Evolutionary conservation across 1,140 invertebrate species (phyloP), one percentile per base, ranked within the genome.

Genomic region (Ridgeia piscesae): DNA sequence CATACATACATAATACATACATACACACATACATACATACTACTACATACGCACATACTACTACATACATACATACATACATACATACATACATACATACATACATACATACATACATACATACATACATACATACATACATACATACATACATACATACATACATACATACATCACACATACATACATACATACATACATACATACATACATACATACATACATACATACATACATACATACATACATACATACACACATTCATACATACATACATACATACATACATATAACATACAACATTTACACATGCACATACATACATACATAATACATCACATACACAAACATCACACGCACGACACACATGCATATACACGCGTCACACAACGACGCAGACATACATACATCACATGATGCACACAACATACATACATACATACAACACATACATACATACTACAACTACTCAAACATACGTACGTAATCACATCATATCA

Each of bases 261-360:
- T n/a, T n/a, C n/a, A n/a, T n/a, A n/a, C n/a, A n/a, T n/a, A 77
- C 58, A 77, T 21, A 17, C 6, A 77, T n/a, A n/a, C 91, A 58
- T 35, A 91, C 91, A 58, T 21, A 91, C 91, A 91, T 35, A 91
- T n/a, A 50, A 50, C 91, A 91, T 35, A 50, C 6, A 91, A 91
- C 34, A 91, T 34, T 27, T 34, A 91, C 91, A 17, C 91, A 91
- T 17, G 8, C 58, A 91, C 34, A 91, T 35, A 91, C 48, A 21
- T 17, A 58, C 91, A 58, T 17, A 58, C 91, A 58, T 35, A 58
- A 58, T 17, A 17, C 58, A 77, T n/a, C 58, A 77, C 58, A 77
- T 21, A 77, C 58, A 77, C 6, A 77, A 14, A 31, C 11, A 77
- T n/a, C 14, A 77, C 14, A 42, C 42, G 11, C 42, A 42, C 11